Evolutionary conservation across 2,888 invertebrate species (phyloP), one percentile per base, ranked within the genome.

Genomic region (Andrena trimmerana): DNA sequence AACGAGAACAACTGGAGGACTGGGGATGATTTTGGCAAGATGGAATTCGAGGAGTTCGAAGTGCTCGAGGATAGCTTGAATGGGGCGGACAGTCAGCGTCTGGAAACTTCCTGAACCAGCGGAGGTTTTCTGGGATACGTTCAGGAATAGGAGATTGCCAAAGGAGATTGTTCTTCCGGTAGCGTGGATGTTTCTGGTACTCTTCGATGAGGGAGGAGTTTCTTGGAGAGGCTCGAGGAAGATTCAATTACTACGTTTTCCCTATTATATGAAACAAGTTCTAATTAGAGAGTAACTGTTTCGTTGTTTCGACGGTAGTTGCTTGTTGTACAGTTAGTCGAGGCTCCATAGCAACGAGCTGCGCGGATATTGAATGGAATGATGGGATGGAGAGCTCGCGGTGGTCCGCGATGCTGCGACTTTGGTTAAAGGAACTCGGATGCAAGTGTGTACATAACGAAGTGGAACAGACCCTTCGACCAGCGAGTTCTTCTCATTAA

Each of bases 21-120:
- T 13, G 96, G 95, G 85, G 87, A 89, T 31, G 96, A 97, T 92
- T 96, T 96, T 88, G 97, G 97, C 60, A 97, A 97, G 89, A 98
- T 98, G 96, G 97, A 97, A 88, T 98, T 98, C 89, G 97, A 98
- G 94, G 97, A 97, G 90, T 97, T 97, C 88, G 96, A 97, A 94
- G 96, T 97, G 71, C 95, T 96, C 92, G 96, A 96, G 82, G 96
- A 96, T 93, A 96, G 96, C 94, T 94, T 96, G 91, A 96, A 94
- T 78, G 92, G 89, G 8, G 85, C 79, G 10, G 90, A 90, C 13
- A 89, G 83, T 69, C 85, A 88, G 20, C 81, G 63, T 13, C 36
- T 54, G 50, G 79, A 85, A 59, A 20, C 79, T 50, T 86, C 83
- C 6, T 87, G 77, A 81, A 10, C 7, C 10, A 16, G 42, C 10